A percentile compares a stretch with the other conserved stretches of the same genome.
Conservation (phyloP, 2,797 vertebrate genomes). For the Siniperca scherzeri region DNA sequence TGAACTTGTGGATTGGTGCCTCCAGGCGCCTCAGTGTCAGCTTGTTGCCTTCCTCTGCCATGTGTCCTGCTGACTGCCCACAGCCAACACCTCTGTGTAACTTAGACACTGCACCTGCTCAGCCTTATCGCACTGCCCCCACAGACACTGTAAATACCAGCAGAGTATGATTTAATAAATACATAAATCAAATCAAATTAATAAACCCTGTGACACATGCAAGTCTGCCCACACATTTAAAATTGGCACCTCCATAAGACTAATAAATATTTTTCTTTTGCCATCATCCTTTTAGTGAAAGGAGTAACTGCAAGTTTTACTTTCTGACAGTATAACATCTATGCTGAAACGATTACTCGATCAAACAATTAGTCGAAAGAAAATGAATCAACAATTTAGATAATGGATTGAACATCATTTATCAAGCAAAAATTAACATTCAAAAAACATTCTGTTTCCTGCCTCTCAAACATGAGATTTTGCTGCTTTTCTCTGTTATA, state of each 20-base stretch:
- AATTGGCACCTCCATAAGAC: slow-evolving; percentile 36
- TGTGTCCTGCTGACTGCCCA: slow-evolving; percentile 79
- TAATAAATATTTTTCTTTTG: slow-evolving; percentile 8
- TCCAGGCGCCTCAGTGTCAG: slow-evolving; percentile 94
- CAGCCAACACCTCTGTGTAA: slow-evolving; percentile 68
- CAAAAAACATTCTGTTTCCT: not conserved
- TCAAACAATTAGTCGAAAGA: not conserved
- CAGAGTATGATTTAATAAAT: slow-evolving; percentile 53
- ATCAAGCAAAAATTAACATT: not conserved
- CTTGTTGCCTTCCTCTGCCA: slow-evolving; percentile 92
- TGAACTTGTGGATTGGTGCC: slow-evolving; percentile 94
- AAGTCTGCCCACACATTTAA: slow-evolving; percentile 52
- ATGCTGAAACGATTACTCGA: not conserved
- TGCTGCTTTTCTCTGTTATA: not conserved
- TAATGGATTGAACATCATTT: not conserved
- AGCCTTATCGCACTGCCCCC: slow-evolving; percentile 59
- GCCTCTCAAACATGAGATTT: not conserved
- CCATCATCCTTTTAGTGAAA: slow-evolving; percentile 25
- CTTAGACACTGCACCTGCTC: slow-evolving; percentile 60
- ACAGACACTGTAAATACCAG: slow-evolving; percentile 63
- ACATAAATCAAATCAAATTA: slow-evolving; percentile 57
- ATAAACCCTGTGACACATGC: slow-evolving; percentile 56
- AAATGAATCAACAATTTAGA: not conserved
- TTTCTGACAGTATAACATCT: not conserved
- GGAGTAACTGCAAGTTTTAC: slow-evolving; percentile 3